Percentiles rank a stretch among this genome's conserved stretches.
Conservation (phyloP, 2,113 vertebrate genomes). For the Tretioscincus oriximinensis region DNA sequence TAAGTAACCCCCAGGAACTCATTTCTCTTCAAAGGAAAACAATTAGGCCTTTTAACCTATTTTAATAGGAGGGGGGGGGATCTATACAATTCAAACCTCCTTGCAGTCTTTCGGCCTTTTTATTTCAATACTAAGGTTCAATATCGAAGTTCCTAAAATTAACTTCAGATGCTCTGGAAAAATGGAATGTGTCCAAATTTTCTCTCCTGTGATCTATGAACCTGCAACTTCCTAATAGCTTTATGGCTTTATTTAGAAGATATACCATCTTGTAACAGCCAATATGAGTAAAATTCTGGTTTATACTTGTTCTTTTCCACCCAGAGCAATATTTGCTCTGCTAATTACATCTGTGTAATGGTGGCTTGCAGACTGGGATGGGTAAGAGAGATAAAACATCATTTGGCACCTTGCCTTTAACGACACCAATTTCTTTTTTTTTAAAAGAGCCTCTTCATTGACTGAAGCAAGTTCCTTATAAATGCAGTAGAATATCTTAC, state of each 20-base stretch:
- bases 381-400: too few species aligned
- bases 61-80: not conserved
- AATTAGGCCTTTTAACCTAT: conserved; percentile 43
- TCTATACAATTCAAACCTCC: conserved; percentile 12
- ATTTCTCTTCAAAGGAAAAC: conserved; percentile 45
- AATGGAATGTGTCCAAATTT: not conserved
- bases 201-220: not conserved
- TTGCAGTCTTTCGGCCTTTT: not conserved
- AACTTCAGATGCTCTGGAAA: not conserved
- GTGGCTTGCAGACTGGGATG: not conserved
- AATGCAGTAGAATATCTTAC: too few species aligned
- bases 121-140: not conserved
- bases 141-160: fast-evolving
- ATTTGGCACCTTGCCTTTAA: too few species aligned
- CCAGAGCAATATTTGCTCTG: not conserved
- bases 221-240: not conserved
- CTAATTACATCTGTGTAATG: not conserved
- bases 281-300: not conserved
- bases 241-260: not conserved
- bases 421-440: too few species aligned
- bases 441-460: too few species aligned
- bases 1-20: conserved; percentile 40
- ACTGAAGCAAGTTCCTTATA: too few species aligned
- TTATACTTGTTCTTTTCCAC: not conserved
- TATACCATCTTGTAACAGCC: fast-evolving